phyloP scores from a whole-genome alignment of 2,113 vertebrate species.

The Hipposideros armiger region DNA sequence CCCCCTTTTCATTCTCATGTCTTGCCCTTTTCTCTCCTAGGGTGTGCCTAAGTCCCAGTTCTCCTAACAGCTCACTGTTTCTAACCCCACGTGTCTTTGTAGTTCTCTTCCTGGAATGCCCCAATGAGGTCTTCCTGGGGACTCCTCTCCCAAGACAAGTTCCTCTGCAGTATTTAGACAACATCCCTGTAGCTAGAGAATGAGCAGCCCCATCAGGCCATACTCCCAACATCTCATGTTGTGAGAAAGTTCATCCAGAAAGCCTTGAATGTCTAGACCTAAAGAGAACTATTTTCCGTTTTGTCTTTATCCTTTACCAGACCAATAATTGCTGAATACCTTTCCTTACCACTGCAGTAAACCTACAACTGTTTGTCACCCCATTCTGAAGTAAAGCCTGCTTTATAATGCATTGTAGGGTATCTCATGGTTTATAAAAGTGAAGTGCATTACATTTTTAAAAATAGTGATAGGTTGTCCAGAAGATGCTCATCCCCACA shows the following conservation, averaged over 20 bases:
- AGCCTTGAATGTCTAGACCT: neutral
- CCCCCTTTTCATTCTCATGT: neutral
- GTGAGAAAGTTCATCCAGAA: neutral
- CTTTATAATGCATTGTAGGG: neutral
- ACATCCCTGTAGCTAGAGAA: neutral
- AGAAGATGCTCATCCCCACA: neutral
- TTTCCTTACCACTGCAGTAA: neutral
- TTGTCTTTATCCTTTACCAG: neutral
- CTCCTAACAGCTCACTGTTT: neutral
- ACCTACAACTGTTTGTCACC: neutral
- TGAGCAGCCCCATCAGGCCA: neutral
- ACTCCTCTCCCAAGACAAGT: neutral
- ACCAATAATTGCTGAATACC: neutral
- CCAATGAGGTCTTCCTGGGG: neutral
- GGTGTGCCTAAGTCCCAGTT: neutral
- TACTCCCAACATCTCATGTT: neutral
- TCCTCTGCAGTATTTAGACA: neutral
- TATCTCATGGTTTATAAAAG: neutral
- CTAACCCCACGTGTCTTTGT: neutral
- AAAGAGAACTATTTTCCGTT: neutral
- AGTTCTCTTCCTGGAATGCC: neutral
- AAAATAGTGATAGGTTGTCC: neutral
- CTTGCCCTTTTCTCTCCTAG: neutral
- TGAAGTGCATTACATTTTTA: neutral
- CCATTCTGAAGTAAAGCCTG: neutral